These are phyloP conservation scores for Callipepla californica DNA, from an alignment of 2,113 vertebrate genomes.

Conservation along the genomic window DNA sequence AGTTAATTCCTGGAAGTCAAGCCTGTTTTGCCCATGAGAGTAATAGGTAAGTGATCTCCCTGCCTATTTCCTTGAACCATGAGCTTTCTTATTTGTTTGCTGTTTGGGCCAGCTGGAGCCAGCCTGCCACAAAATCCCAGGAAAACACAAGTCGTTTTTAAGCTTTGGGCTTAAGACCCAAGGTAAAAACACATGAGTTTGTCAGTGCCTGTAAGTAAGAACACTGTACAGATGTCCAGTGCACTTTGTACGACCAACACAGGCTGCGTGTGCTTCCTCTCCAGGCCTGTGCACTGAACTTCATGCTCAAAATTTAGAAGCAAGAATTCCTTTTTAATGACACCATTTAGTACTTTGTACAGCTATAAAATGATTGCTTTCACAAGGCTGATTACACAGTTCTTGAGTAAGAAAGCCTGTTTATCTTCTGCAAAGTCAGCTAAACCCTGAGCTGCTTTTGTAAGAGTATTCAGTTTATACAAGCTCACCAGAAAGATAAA, in stretches of 20 bases:
- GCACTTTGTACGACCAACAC: accelerated
- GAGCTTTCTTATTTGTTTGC: neutral
- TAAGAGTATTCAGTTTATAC: neutral
- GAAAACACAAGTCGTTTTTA: neutral
- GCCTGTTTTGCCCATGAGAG: neutral
- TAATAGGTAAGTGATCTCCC: neutral
- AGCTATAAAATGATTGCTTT: neutral
- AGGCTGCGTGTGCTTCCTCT: neutral
- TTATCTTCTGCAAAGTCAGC: neutral
- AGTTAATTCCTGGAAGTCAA: neutral
- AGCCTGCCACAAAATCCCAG: neutral
- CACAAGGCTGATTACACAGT: accelerated
- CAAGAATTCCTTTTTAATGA: neutral
- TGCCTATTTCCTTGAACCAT: neutral
- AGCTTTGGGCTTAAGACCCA: neutral
- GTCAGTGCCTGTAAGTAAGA: neutral
- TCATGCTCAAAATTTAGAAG: neutral
- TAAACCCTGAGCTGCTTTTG: neutral
- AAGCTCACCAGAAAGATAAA: neutral
- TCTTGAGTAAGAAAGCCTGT: neutral
- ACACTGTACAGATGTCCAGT: neutral
- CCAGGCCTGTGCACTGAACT: neutral
- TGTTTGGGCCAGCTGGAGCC: neutral
- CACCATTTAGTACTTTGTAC: too few species aligned
- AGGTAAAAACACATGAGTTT: neutral